phyloP scores from a whole-genome alignment of 1,140 invertebrate genomes.

The Pogonomyrmex californicus region DNA sequence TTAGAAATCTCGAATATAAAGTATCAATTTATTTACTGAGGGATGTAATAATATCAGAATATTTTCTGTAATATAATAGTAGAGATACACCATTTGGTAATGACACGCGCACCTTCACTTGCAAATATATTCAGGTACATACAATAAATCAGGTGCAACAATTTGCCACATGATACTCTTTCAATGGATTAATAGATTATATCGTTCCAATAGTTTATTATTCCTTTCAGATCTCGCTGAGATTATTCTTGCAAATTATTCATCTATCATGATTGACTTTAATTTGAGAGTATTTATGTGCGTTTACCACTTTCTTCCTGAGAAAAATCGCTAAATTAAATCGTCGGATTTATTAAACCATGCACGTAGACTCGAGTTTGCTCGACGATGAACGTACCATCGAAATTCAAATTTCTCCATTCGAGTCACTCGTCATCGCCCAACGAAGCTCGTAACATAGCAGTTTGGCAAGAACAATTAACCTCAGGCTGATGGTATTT shows the following conservation, averaged over 20 bases:
- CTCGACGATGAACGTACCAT: conserved; percentile 20
- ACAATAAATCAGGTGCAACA: conserved; percentile 75
- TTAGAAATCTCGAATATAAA: conserved; percentile 3
- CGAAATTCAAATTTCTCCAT: conserved; percentile 50
- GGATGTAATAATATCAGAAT: conserved; percentile 14
- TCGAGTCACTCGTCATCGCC: conserved; percentile 25
- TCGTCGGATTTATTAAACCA: conserved; percentile 10
- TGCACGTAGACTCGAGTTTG: conserved; percentile 19
- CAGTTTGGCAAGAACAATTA: conserved; percentile 66
- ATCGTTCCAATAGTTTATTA: conserved; percentile 75
- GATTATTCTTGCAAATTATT: conserved; percentile 63
- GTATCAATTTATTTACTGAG: conserved; percentile 23
- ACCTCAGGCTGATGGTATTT: conserved; percentile 45
- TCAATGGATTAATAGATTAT: conserved; percentile 80
- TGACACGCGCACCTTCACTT: background rate
- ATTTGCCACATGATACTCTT: conserved; percentile 79
- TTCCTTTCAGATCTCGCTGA: conserved; percentile 57
- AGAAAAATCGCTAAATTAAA: conserved; percentile 11
- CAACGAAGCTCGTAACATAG: conserved; percentile 44
- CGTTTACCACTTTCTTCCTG: background rate
- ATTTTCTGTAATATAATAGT: background rate
- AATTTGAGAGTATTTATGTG: background rate
- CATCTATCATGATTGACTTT: background rate
- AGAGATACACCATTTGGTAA: conserved; percentile 8
- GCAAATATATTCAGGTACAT: conserved; percentile 37